Evolutionary conservation across 2,113 vertebrate genomes (phyloP).

Genomic region (Jacana jacana): DNA sequence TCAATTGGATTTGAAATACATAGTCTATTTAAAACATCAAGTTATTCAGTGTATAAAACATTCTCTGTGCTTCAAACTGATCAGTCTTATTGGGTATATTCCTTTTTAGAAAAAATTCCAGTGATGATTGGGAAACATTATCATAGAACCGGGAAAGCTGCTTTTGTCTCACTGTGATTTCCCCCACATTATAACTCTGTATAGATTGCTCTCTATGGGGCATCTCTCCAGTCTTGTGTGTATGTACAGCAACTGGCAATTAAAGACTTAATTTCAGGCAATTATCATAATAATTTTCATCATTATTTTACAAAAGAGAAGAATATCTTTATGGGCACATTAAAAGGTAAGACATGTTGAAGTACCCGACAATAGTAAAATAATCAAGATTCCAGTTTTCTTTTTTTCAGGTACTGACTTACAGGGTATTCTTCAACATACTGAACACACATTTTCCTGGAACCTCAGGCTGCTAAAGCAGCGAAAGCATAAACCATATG

Average conservation of each 20-base stretch:
- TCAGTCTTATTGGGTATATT: not conserved
- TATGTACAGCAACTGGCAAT: not conserved
- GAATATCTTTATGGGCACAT: not conserved
- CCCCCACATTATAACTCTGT: not conserved
- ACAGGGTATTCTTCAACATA: not conserved
- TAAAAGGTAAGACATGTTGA: not conserved
- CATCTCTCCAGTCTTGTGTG: not conserved
- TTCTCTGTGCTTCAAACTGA: not conserved
- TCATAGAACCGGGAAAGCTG: not conserved
- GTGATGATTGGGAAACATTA: not conserved
- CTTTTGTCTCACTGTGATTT: not conserved
- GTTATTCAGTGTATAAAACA: not conserved
- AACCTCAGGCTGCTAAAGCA: not conserved
- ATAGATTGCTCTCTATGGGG: not conserved
- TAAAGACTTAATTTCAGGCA: not conserved
- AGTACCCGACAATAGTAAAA: not conserved
- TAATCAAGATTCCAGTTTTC: not conserved
- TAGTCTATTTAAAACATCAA: not conserved
- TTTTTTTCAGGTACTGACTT: not conserved
- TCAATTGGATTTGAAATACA: not conserved
- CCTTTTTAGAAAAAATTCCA: not conserved
- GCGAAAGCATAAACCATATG: not conserved
- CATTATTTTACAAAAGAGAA: not conserved
- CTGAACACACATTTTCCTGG: not conserved
- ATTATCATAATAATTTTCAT: not conserved